Evolutionary conservation across 2,797 vertebrate genomes (phyloP), one percentile per base, ranked within the genome.

Genomic region (Dermochelys coriacea): DNA sequence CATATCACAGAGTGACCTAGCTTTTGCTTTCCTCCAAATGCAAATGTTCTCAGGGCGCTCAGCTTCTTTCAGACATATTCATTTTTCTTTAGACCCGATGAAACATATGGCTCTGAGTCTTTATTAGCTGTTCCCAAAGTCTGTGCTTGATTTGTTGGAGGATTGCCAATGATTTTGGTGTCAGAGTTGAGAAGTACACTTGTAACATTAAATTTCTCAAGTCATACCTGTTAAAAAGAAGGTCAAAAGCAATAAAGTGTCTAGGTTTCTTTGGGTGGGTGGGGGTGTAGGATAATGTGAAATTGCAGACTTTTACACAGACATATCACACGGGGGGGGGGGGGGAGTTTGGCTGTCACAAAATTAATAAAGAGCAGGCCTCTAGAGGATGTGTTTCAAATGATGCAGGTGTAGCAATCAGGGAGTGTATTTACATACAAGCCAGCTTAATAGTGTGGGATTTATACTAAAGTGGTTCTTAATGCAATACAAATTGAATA

Each of bases 211-310:
- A 37, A 86, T 94, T 96, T 64, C 93, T 95, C 15, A 0, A 96
- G 96, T 83, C 95, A 90, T 89, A 74, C 27, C 85, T 16, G 87
- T 85, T 95, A 95, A 94, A 95, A 91, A 94, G 82, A 57, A 95
- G 95, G 96, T 97, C 95, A 95, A 45, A 93, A 95, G 96, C 96
- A 97, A 94, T 95, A 96, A 96, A 7, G n/a, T 52, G 94, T 59
- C 89, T 61, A 0, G 94, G 92, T 64, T 95, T 78, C 94, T 84
- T 8, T 27, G 87, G 94, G 90, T 18, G 6, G 92, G 77, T 0
- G 59, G 93, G 82, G 88, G 85, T 4, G 81, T 1, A 6, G 74
- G 93, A 51, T 81, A n/a, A 85, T 68, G 82, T 88, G 88, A 7
- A 84, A 84, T 23, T 27, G 19, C 87, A 15, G 93, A 15, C 0